These are phyloP conservation scores for Papilio polytes DNA, from an alignment of 1,140 invertebrate species.

Conservation along the genomic window DNA sequence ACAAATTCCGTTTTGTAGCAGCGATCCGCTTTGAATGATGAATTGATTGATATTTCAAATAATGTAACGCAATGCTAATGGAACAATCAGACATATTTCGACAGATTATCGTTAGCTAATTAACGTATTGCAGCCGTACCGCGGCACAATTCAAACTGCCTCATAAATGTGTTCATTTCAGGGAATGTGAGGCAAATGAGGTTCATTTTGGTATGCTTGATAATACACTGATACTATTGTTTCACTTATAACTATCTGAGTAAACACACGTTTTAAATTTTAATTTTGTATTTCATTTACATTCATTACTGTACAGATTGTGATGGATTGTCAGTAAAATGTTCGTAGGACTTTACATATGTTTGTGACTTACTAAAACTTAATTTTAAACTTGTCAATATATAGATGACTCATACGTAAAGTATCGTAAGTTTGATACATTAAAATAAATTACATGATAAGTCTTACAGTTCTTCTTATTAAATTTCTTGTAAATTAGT, in stretches of 20 bases:
- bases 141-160: background rate
- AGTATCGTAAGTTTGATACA: no score
- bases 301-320: no score
- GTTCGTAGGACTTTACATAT: no score
- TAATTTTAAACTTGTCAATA: no score
- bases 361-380: no score
- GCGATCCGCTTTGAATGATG: background rate
- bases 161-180: background rate
- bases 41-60: background rate
- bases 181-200: background rate
- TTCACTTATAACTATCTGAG: background rate
- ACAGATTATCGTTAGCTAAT: conserved; percentile 5
- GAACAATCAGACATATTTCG: background rate
- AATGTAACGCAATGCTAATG: background rate
- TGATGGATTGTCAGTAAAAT: no score
- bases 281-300: no score
- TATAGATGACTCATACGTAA: no score
- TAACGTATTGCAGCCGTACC: background rate
- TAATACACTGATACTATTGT: background rate
- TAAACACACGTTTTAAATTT: background rate
- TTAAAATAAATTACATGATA: no score
- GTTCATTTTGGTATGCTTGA: background rate
- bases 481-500: no score
- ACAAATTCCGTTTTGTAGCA: no score
- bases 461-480: no score